Conservation (phyloP, 2,113 vertebrate genomes). For the Scomber japonicus region DNA sequence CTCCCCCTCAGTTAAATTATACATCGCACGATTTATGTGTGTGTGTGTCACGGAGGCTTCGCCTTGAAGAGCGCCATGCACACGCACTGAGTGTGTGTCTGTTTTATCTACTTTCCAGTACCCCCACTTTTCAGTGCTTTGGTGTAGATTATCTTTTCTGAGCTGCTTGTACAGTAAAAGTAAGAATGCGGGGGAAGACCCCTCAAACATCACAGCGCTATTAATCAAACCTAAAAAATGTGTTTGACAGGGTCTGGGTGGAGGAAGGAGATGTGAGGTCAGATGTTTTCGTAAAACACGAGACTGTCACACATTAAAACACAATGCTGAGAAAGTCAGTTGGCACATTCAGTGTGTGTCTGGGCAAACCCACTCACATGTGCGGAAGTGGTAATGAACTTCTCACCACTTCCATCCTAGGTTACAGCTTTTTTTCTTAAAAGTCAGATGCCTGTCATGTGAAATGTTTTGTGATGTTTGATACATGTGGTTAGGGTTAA, state of each 20-base stretch:
- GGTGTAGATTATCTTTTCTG: slow-evolving; percentile 10
- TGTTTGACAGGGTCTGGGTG: neutral
- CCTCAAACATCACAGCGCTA: neutral
- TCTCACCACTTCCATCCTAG: neutral
- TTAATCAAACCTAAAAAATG: neutral
- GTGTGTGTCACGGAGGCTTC: neutral
- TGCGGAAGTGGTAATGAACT: neutral
- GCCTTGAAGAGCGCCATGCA: neutral
- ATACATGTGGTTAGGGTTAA: too few species aligned
- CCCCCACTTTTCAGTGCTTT: neutral
- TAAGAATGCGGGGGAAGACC: slow-evolving; percentile 5
- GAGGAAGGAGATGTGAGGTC: neutral
- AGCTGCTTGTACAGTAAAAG: slow-evolving; percentile 29
- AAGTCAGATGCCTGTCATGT: neutral
- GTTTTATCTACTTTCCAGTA: slow-evolving; percentile 15
- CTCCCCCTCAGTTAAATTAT: slow-evolving; percentile 31
- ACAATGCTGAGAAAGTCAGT: neutral
- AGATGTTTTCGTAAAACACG: neutral
- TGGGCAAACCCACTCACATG: neutral
- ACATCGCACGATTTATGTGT: slow-evolving; percentile 4
- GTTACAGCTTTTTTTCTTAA: neutral
- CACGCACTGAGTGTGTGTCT: neutral
- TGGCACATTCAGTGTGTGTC: neutral
- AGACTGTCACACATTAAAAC: neutral
- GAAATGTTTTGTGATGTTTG: neutral